Conservation (phyloP, 1,140 invertebrate genomes). For the Bombus vancouverensis region DNA sequence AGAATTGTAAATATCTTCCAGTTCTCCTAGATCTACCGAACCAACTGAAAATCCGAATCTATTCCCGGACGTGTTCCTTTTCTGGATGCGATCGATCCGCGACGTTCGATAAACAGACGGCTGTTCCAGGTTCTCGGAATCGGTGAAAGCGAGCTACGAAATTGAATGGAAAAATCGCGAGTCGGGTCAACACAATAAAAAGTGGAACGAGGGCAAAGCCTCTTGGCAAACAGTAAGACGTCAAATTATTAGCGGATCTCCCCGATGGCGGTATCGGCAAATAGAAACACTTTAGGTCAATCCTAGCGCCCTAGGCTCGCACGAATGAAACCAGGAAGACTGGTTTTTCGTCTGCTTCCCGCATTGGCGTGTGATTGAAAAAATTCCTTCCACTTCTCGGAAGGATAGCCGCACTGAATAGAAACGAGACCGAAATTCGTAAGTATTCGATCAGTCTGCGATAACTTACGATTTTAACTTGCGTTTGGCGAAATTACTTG, state of each 20-base stretch:
- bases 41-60: background rate
- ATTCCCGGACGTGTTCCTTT: background rate
- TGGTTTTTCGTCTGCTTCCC: slow-evolving; percentile 15
- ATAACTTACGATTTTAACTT: background rate
- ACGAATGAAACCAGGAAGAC: slow-evolving; percentile 44
- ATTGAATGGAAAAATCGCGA: slow-evolving; percentile 62
- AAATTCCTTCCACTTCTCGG: background rate
- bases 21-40: background rate
- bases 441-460: too few relatives aligned
- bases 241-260: slow-evolving; percentile 70
- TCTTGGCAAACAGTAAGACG: slow-evolving; percentile 68
- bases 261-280: slow-evolving; percentile 65
- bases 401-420: background rate
- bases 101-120: background rate
- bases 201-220: slow-evolving; percentile 66
- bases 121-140: slow-evolving; percentile 37
- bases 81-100: background rate
- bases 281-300: slow-evolving; percentile 73
- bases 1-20: too few relatives aligned
- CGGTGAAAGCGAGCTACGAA: slow-evolving; percentile 49
- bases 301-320: slow-evolving; percentile 47
- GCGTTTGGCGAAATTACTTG: background rate
- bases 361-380: slow-evolving; percentile 42
- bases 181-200: slow-evolving; percentile 67
- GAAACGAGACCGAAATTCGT: background rate